phyloP scores from a whole-genome alignment of 2,113 vertebrate species.

The Neotragus pygmaeus region DNA sequence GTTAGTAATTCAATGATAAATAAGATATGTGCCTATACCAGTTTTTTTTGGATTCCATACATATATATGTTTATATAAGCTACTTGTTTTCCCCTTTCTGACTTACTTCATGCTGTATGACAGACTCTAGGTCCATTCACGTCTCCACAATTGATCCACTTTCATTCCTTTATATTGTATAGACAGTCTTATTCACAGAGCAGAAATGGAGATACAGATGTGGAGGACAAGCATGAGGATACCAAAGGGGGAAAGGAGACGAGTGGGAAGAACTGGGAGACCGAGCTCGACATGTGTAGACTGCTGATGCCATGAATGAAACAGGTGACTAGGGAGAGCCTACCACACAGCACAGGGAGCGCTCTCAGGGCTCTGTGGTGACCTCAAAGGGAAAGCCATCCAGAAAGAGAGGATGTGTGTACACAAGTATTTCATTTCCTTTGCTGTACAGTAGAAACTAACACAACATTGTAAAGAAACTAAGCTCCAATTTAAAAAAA shows the following conservation, averaged over 20 bases:
- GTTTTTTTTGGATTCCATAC: background rate
- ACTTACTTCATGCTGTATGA: background rate
- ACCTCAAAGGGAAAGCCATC: background rate
- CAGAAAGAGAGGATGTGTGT: background rate
- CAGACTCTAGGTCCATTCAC: background rate
- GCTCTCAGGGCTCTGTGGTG: background rate
- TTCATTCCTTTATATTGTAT: background rate
- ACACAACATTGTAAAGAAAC: background rate
- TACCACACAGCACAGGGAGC: accelerated
- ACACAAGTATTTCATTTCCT: background rate
- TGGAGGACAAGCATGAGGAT: background rate
- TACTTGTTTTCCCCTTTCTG: background rate
- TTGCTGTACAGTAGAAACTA: background rate
- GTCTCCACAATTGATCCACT: background rate
- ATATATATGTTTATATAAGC: background rate
- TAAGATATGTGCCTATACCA: background rate
- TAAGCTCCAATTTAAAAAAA: background rate
- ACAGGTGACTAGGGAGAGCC: background rate
- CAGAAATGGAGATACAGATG: background rate
- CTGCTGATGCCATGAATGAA: background rate
- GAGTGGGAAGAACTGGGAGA: background rate
- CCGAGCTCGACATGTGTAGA: background rate
- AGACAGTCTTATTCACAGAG: background rate
- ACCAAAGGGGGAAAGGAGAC: background rate
- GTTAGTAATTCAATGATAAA: background rate